These are phyloP conservation scores for Laticauda laticaudata DNA, from an alignment of 2,113 vertebrate species.

Conservation along the genomic window DNA sequence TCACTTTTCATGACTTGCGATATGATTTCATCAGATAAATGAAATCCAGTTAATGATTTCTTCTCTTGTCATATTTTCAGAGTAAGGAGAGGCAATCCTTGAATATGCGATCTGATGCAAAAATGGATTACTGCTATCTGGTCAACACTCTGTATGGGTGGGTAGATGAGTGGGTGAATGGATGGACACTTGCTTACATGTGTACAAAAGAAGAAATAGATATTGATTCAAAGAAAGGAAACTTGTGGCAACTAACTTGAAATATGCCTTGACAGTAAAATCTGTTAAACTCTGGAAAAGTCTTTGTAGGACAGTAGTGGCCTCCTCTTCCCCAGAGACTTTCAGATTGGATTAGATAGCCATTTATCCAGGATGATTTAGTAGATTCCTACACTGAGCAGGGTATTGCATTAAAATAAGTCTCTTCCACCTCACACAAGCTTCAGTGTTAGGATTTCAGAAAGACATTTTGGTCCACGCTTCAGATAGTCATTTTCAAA, in stretches of 20 bases:
- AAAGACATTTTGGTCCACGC: neutral
- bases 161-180: neutral
- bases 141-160: neutral
- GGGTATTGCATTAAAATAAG: neutral
- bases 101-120: neutral
- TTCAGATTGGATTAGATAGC: neutral
- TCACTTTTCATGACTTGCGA: neutral
- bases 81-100: neutral
- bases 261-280: neutral
- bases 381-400: neutral
- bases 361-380: neutral
- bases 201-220: neutral
- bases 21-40: neutral
- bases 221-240: neutral
- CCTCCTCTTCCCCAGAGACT: neutral
- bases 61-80: neutral
- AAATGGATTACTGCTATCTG: neutral
- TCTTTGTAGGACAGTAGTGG: neutral
- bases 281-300: neutral
- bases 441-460: neutral
- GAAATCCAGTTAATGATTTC: neutral
- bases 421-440: neutral
- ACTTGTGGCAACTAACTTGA: neutral
- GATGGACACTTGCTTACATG: neutral
- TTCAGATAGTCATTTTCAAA: neutral